Percentiles rank a stretch among this genome's conserved stretches.
phyloP scores from a whole-genome alignment of 2,797 vertebrate genomes.

The Danio albolineatus region DNA sequence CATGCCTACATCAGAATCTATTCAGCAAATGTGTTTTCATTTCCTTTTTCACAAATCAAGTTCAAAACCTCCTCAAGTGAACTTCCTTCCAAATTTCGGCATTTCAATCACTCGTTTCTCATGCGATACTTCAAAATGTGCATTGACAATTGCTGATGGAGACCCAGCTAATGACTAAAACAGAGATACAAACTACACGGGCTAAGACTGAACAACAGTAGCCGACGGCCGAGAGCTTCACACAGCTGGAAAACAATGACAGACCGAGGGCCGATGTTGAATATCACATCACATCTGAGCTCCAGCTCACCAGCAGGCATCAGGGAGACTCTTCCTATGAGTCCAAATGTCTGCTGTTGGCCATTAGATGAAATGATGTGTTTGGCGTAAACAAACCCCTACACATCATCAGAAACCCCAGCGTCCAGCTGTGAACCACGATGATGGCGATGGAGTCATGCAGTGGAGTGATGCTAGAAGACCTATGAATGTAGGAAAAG shows the following conservation, averaged over 20 bases:
- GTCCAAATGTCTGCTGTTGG: neutral
- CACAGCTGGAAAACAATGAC: neutral
- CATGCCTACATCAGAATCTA: too few relatives aligned
- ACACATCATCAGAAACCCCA: neutral
- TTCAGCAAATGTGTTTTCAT: too few relatives aligned
- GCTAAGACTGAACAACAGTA: neutral
- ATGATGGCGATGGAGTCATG: neutral
- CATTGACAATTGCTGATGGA: too few relatives aligned
- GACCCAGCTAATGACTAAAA: neutral
- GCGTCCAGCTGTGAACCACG: neutral
- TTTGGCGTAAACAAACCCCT: neutral
- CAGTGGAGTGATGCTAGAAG: neutral
- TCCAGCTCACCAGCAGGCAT: neutral
- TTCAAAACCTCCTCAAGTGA: too few relatives aligned
- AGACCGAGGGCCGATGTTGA: neutral
- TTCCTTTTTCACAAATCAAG: too few relatives aligned
- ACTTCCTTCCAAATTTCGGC: too few relatives aligned
- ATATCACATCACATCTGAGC: constrained; percentile 11
- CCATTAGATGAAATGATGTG: neutral
- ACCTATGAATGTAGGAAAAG: neutral
- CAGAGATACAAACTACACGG: neutral
- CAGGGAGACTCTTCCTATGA: neutral
- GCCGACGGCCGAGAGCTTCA: neutral
- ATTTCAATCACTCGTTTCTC: too few relatives aligned
- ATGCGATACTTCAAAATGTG: too few relatives aligned